Percentiles rank a stretch among this genome's conserved stretches.
Evolutionary conservation across 2,797 vertebrate genomes (phyloP).

Genomic region (Gobionotothen gibberifrons): DNA sequence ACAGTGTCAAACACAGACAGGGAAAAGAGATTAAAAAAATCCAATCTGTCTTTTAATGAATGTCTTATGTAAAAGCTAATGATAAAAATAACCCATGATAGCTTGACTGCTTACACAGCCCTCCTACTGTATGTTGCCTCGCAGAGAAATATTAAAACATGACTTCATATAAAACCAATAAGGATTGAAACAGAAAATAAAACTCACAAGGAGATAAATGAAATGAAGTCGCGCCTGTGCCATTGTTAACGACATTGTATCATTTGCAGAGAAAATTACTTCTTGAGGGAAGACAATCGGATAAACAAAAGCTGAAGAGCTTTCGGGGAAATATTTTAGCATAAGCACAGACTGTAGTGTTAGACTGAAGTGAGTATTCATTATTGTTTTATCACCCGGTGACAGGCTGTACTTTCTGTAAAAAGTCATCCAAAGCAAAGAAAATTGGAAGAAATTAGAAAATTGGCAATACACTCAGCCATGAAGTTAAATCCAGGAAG

Average conservation of each 20-base stretch:
- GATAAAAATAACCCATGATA: slow-evolving; percentile 46
- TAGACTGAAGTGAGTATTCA: slow-evolving; percentile 33
- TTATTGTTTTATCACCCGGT: slow-evolving; percentile 47
- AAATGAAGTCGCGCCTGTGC: slow-evolving; percentile 39
- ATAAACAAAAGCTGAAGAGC: slow-evolving; percentile 51
- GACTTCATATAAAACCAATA: slow-evolving; percentile 33
- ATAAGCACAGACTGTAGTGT: slow-evolving; percentile 16
- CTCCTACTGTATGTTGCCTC: slow-evolving; percentile 27
- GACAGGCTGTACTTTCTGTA: slow-evolving; percentile 36
- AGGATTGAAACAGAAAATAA: slow-evolving; percentile 26
- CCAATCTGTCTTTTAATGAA: slow-evolving; percentile 65
- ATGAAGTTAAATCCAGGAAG: slow-evolving; percentile 41
- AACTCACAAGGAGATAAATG: slow-evolving; percentile 52
- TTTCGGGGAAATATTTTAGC: slow-evolving; percentile 28
- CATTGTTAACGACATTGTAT: slow-evolving; percentile 41
- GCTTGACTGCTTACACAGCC: slow-evolving; percentile 46
- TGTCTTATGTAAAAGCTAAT: slow-evolving; percentile 47
- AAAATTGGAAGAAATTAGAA: slow-evolving; percentile 1
- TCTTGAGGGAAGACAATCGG: slow-evolving; percentile 41
- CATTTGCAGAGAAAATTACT: slow-evolving; percentile 53
- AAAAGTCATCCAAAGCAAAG: slow-evolving; percentile 29
- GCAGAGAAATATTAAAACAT: not conserved
- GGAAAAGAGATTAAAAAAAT: slow-evolving; percentile 54
- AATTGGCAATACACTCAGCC: slow-evolving; percentile 24
- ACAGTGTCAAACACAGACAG: slow-evolving; percentile 20